phyloP scores from a whole-genome alignment of 2,797 vertebrate genomes.

The Eurystomus glaucurus region DNA sequence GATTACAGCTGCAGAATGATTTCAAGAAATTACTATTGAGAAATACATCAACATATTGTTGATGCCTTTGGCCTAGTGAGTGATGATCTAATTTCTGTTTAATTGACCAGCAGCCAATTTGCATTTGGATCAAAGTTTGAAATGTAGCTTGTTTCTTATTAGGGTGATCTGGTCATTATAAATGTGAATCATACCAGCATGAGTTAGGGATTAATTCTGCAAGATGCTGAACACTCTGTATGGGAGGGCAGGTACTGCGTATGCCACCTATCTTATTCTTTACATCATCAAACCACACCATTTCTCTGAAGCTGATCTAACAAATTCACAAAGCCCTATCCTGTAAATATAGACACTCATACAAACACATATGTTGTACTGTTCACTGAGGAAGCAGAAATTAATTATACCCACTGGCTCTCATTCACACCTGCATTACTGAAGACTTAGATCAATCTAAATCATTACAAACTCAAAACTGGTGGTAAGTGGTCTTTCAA shows the following conservation, averaged over 20 bases:
- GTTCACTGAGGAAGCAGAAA: conserved; percentile 24
- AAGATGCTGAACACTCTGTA: not conserved
- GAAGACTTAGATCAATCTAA: not conserved
- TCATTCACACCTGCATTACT: not conserved
- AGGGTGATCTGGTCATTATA: not conserved
- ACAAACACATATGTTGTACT: not conserved
- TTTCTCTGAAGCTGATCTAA: not conserved
- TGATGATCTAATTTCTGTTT: conserved; percentile 76
- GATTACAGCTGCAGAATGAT: conserved; percentile 70
- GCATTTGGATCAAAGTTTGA: conserved; percentile 51
- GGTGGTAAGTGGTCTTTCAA: not conserved
- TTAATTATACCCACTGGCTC: not conserved
- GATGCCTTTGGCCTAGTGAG: conserved; percentile 49
- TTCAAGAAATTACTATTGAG: conserved; percentile 75
- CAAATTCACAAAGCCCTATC: not conserved
- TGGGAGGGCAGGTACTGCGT: not conserved
- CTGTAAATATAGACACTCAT: not conserved
- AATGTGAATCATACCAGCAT: not conserved
- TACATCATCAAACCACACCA: not conserved
- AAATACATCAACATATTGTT: conserved; percentile 64
- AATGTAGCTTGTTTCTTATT: conserved; percentile 17
- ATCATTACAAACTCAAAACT: not conserved
- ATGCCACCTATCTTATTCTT: not conserved
- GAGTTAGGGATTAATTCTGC: not conserved
- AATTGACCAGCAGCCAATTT: conserved; percentile 72